These are phyloP conservation scores for Loripinus fragilis DNA, from an alignment of 2,888 invertebrate species.

Conservation along the genomic window DNA sequence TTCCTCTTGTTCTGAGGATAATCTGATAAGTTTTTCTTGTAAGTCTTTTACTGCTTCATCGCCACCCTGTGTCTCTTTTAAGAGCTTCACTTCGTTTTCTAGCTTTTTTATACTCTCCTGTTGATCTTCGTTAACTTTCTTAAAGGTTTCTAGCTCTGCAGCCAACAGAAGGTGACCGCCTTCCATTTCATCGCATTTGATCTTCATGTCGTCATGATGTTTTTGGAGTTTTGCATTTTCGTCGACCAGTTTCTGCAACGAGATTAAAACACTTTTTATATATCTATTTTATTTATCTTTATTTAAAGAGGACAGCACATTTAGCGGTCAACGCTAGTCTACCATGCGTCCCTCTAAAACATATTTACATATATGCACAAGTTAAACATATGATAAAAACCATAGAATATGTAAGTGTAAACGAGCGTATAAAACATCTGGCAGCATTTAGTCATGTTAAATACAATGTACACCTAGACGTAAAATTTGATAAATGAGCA, in stretches of 20 bases:
- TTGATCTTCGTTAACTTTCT: constrained; percentile 60
- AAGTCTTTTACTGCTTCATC: constrained; percentile 63
- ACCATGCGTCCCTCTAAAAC: too few relatives aligned
- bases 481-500: too few relatives aligned
- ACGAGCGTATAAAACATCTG: too few relatives aligned
- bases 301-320: too few relatives aligned
- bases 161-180: constrained; percentile 44
- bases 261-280: too few relatives aligned
- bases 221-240: constrained; percentile 53
- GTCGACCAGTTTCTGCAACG: constrained; percentile 55
- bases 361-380: too few relatives aligned
- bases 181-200: constrained; percentile 52
- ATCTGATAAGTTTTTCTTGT: constrained; percentile 64
- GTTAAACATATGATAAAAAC: too few relatives aligned
- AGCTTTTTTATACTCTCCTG: constrained; percentile 46
- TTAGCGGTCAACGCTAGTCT: too few relatives aligned
- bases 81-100: constrained; percentile 57
- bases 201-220: constrained; percentile 59
- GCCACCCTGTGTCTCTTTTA: constrained; percentile 58
- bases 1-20: constrained; percentile 67
- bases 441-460: too few relatives aligned
- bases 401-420: too few relatives aligned
- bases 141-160: constrained; percentile 55
- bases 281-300: too few relatives aligned
- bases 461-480: too few relatives aligned